Conservation (phyloP, 2,797 vertebrate genomes). For the Lacerta bilineata region DNA sequence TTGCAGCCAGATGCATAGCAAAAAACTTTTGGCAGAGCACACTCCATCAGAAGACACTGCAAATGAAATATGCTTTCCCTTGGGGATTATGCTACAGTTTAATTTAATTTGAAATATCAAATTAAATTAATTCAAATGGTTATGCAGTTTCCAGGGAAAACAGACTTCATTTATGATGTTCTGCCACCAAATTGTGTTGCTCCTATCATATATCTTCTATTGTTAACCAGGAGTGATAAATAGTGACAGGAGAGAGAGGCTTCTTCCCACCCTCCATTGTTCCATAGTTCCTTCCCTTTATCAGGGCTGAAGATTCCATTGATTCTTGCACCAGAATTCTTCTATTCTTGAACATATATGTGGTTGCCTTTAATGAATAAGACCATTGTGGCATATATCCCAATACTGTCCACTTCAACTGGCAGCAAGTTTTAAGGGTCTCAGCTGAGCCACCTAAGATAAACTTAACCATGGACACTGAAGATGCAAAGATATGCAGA, state of each 20-base stretch:
- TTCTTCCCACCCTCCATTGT: slow-evolving; percentile 56
- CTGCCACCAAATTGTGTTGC: slow-evolving; percentile 84
- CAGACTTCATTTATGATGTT: slow-evolving; percentile 84
- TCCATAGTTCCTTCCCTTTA: slow-evolving; percentile 56
- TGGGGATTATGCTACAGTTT: slow-evolving; percentile 87
- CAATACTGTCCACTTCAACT: not conserved
- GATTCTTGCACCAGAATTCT: not conserved
- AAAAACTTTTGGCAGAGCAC: slow-evolving; percentile 83
- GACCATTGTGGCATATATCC: not conserved
- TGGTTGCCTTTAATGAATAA: not conserved
- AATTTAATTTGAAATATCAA: slow-evolving; percentile 89
- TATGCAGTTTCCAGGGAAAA: slow-evolving; percentile 85
- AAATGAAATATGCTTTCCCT: slow-evolving; percentile 86
- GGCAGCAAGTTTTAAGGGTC: not conserved
- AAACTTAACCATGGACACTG: not conserved
- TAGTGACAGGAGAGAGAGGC: slow-evolving; percentile 67
- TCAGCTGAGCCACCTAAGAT: not conserved
- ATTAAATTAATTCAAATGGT: slow-evolving; percentile 89
- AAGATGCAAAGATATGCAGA: not conserved
- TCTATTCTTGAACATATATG: not conserved
- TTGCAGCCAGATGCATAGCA: slow-evolving; percentile 85
- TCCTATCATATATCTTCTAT: slow-evolving; percentile 79
- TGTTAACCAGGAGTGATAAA: slow-evolving; percentile 81
- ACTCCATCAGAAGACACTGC: slow-evolving; percentile 85
- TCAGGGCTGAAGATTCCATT: not conserved